These are phyloP conservation scores for Sebastes iracundus DNA, from an alignment of 2,797 vertebrate genomes.

Conservation along the genomic window DNA sequence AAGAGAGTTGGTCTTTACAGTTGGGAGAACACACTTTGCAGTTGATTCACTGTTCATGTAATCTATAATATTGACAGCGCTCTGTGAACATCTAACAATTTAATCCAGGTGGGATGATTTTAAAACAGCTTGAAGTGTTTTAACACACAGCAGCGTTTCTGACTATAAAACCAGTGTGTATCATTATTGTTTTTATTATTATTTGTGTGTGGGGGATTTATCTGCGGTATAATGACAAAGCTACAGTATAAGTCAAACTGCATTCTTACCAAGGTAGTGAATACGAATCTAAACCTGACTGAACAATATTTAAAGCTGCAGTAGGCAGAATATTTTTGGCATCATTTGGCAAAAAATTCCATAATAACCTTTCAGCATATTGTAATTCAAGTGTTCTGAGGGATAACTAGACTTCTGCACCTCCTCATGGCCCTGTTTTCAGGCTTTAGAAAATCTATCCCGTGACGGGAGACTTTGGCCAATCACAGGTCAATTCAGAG, in stretches of 20 bases:
- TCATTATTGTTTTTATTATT: background rate
- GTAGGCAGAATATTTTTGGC: too few species aligned
- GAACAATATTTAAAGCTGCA: accelerated
- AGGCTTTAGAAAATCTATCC: too few species aligned
- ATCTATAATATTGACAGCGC: background rate
- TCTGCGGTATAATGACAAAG: too few species aligned
- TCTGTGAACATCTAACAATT: background rate
- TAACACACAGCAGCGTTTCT: background rate
- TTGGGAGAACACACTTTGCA: background rate
- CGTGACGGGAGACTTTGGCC: too few species aligned
- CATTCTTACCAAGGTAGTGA: background rate
- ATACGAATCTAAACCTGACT: background rate
- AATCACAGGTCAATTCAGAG: too few species aligned
- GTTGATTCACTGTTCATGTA: background rate
- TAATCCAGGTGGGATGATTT: background rate
- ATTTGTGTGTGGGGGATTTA: too few species aligned
- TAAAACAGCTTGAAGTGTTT: background rate
- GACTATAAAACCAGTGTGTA: background rate
- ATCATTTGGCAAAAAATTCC: too few species aligned
- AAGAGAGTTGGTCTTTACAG: background rate
- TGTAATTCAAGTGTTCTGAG: too few species aligned
- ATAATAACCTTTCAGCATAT: too few species aligned
- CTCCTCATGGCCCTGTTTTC: too few species aligned
- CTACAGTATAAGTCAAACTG: background rate
- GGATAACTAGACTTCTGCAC: too few species aligned